Conservation (phyloP, 2,797 vertebrate species). For the Molossus molossus region DNA sequence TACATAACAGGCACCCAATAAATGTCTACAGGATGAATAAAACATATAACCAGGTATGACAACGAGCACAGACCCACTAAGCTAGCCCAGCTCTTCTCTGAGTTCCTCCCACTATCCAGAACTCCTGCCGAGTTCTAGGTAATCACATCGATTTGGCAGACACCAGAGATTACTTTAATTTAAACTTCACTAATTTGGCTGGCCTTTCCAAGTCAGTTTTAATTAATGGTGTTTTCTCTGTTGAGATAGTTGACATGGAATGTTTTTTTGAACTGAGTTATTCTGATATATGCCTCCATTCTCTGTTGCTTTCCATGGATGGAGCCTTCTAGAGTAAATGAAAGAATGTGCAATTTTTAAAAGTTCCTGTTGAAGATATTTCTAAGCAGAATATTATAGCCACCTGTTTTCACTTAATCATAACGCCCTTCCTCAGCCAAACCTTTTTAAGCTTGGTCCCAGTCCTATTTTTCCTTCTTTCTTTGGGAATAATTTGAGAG, state of each 20-base stretch:
- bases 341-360: constrained; percentile 40
- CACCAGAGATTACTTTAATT: constrained; percentile 66
- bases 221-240: constrained; percentile 70
- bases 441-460: constrained; percentile 41
- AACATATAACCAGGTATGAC: not conserved
- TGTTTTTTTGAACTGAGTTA: constrained; percentile 51
- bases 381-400: constrained; percentile 59
- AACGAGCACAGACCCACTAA: not conserved
- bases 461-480: constrained; percentile 49
- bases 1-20: not conserved
- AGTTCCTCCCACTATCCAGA: not conserved
- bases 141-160: constrained; percentile 67
- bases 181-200: constrained; percentile 72
- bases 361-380: constrained; percentile 59
- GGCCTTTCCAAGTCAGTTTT: constrained; percentile 73
- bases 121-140: constrained; percentile 67
- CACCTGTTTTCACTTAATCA: constrained; percentile 69
- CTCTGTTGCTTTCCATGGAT: constrained; percentile 1
- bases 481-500: constrained; percentile 60
- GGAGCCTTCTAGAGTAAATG: constrained; percentile 38
- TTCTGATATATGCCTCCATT: not conserved
- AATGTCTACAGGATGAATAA: not conserved
- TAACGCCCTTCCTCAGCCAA: constrained; percentile 70
- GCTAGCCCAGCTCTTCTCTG: not conserved
- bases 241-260: constrained; percentile 51